phyloP scores from a whole-genome alignment of 92 coral and sea anemone genomes.

The Montipora capitata region DNA sequence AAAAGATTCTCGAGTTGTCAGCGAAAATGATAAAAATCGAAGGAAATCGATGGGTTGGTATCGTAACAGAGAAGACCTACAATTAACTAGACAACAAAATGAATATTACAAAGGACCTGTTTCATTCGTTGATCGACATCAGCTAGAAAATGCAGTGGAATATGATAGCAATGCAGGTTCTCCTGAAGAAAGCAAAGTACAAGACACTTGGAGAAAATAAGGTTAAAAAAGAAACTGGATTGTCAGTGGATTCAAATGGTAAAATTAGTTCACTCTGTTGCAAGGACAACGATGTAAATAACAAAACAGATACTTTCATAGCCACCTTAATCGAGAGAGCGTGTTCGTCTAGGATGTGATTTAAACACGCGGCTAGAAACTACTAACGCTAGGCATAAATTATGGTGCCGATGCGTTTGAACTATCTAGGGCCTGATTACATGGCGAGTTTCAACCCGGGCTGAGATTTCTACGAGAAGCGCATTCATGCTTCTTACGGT shows the following conservation, averaged over 20 bases:
- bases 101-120: background rate
- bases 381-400: background rate
- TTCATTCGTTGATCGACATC: background rate
- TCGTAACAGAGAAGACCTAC: background rate
- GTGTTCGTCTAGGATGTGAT: constrained; percentile 1
- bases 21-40: background rate
- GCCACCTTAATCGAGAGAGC: background rate
- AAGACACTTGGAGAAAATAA: background rate
- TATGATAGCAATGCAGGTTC: background rate
- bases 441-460: no score
- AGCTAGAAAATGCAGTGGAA: background rate
- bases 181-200: background rate
- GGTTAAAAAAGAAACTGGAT: background rate
- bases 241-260: background rate
- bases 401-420: background rate
- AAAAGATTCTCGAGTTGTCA: background rate
- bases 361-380: background rate
- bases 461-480: no score
- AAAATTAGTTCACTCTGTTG: background rate
- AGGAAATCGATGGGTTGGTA: background rate
- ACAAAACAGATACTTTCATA: constrained; percentile 21
- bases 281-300: constrained; percentile 4
- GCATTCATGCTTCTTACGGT: no score
- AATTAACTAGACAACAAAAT: background rate
- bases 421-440: no score